Conservation (phyloP, 2,797 vertebrate species). For the Crenichthys baileyi region DNA sequence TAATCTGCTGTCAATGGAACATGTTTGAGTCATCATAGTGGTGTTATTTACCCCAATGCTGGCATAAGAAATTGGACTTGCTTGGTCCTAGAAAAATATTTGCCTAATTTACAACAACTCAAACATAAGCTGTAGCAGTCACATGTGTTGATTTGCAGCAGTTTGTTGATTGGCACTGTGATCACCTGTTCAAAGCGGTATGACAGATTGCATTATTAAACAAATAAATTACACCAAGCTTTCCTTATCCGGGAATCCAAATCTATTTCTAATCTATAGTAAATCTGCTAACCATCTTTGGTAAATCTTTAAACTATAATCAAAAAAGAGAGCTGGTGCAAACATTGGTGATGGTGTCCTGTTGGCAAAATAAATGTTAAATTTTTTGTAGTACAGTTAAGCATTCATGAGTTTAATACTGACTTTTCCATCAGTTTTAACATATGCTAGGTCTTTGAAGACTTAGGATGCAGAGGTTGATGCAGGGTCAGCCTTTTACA, state of each 20-base stretch:
- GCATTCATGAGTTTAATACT: not conserved
- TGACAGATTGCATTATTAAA: not conserved
- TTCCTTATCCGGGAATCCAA: not conserved
- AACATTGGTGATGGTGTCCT: not conserved
- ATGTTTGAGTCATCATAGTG: not conserved
- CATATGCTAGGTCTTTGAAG: not conserved
- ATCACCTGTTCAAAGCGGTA: not conserved
- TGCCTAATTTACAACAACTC: not conserved
- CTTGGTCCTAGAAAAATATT: not conserved
- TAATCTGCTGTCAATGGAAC: constrained; percentile 1
- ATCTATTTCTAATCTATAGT: not conserved
- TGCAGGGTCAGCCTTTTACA: not conserved
- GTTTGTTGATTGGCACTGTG: not conserved
- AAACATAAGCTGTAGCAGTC: not conserved
- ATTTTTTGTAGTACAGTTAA: not conserved
- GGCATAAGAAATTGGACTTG: too few species aligned
- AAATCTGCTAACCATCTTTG: not conserved
- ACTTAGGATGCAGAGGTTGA: not conserved
- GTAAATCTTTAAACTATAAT: not conserved
- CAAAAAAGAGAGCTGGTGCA: not conserved
- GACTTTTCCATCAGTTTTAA: not conserved
- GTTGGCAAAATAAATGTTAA: not conserved
- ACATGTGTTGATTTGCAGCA: not conserved
- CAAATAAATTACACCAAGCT: not conserved
- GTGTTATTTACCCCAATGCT: not conserved